These are phyloP conservation scores for Pimephales promelas DNA, from an alignment of 2,113 vertebrate species.

Conservation along the genomic window DNA sequence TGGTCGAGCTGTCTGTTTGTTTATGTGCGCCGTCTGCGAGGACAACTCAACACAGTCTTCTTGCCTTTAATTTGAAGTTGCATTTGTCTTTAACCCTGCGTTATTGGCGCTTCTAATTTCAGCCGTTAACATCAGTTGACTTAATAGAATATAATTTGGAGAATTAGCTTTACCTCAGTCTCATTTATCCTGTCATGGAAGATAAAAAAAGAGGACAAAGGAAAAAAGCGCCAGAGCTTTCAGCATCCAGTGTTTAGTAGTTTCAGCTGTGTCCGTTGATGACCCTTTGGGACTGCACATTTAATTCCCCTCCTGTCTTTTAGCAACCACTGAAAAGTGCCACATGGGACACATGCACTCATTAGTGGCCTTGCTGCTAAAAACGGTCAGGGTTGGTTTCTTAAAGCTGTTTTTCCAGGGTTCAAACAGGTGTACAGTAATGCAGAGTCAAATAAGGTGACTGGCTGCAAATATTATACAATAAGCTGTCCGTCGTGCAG, in stretches of 20 bases:
- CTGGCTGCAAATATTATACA: neutral
- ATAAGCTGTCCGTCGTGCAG: neutral
- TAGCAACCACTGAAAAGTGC: constrained; percentile 50
- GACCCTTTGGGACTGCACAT: constrained; percentile 40
- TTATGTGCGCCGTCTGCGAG: neutral
- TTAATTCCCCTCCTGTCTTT: constrained; percentile 45
- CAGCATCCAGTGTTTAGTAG: neutral
- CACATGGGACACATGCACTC: constrained; percentile 59
- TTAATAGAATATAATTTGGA: neutral
- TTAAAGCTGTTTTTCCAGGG: constrained; percentile 55
- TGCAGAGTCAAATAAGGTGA: constrained; percentile 24
- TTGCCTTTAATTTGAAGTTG: neutral
- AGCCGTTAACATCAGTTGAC: neutral
- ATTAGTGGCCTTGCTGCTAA: constrained; percentile 69
- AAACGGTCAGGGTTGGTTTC: constrained; percentile 61
- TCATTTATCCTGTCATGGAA: neutral
- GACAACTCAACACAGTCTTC: neutral
- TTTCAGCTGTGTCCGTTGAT: constrained; percentile 1
- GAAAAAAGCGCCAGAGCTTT: no score
- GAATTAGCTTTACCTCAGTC: neutral
- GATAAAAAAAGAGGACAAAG: neutral
- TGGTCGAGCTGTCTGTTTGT: neutral
- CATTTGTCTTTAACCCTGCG: neutral
- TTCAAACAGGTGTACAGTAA: constrained; percentile 65
- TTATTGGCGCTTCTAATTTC: neutral